Percentiles rank a stretch among this genome's conserved stretches.
Conservation (phyloP, 2,888 invertebrate genomes). For the Phyllotreta cruciferae region DNA sequence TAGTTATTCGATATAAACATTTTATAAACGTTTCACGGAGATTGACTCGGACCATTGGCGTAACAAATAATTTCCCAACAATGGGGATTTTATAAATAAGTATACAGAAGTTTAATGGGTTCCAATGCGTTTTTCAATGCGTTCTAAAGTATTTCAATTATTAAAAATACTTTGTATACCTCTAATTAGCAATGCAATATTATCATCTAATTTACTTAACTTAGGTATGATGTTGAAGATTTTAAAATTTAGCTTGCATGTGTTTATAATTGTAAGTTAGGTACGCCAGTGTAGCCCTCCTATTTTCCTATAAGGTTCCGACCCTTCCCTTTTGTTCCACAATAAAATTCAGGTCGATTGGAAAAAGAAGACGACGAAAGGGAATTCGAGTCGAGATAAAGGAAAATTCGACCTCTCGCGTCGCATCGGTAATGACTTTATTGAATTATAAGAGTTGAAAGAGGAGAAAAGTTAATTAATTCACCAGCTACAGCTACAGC, state of each 20-base stretch:
- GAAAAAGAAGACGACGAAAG: constrained; percentile 25
- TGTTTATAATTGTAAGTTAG: too few relatives aligned
- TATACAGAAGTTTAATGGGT: too few relatives aligned
- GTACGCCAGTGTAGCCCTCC: background rate
- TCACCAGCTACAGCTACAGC: constrained; percentile 30
- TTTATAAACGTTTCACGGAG: constrained; percentile 1
- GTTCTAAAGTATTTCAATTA: too few relatives aligned
- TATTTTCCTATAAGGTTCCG: constrained; percentile 19
- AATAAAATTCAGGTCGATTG: constrained; percentile 29
- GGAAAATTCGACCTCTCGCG: constrained; percentile 35
- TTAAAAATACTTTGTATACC: too few relatives aligned
- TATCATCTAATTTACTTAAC: too few relatives aligned
- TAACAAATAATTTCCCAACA: too few relatives aligned
- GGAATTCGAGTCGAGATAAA: constrained; percentile 33
- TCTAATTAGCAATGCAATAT: too few relatives aligned
- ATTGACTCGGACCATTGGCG: background rate
- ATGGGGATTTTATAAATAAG: too few relatives aligned
- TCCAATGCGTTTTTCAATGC: too few relatives aligned
- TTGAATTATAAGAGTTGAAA: constrained; percentile 36
- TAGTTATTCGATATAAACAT: constrained; percentile 19
- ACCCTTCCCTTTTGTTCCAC: constrained; percentile 21
- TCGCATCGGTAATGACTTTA: constrained; percentile 35
- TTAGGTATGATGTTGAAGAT: too few relatives aligned
- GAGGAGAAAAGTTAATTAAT: constrained; percentile 38
- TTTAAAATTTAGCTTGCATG: too few relatives aligned